Evolutionary conservation across 1,140 invertebrate species (phyloP), one percentile per base, ranked within the genome.

Genomic region (Drosophila willistoni): DNA sequence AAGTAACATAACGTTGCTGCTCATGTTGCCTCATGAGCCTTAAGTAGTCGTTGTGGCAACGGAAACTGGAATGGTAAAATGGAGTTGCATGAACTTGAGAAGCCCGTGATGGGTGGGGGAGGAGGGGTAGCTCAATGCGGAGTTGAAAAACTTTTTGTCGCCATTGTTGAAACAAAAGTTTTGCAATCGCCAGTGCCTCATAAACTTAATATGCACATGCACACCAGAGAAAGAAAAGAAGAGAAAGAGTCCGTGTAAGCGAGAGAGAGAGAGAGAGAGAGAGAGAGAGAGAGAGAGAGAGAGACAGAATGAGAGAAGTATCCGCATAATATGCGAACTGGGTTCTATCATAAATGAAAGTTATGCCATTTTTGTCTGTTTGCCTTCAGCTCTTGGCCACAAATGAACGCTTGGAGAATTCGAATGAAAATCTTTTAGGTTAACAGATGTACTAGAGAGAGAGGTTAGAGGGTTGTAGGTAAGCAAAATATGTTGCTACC

Each of bases 141-240:
- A 86, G 71, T 79, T 67, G 71, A 39, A 81, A 87, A 87, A 87
- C 71, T 87, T 87, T 79, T 82, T 82, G 81, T 85, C 81, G 76
- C 85, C 82, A 87, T 87, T 86, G 82, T 83, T 79, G 76, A 68
- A 51, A 51, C 47, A 73, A 82, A 86, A 86, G 83, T 86, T 86
- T 86, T 71, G 82, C 82, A 87, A 87, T 87, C 82, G 83, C 80
- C 84, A 79, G 84, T 77, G 80, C 69, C 84, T 79, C 79, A 77
- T 87, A 82, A 76, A 87, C 82, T 72, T 79, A 36, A 59, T 85
- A 74, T 85, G 79, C 82, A 82, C 77, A 87, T 79, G 83, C 79
- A 86, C 61, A 57, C n/a, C 13, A 25, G 36, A 19, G 56, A 39
- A 44, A 36, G 29, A 17, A 51, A 34, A 22, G 33, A 22, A 33